Base-by-base conservation (phyloP, 2,888 invertebrate genomes). In the Zaprionus bogoriensis region DNA sequence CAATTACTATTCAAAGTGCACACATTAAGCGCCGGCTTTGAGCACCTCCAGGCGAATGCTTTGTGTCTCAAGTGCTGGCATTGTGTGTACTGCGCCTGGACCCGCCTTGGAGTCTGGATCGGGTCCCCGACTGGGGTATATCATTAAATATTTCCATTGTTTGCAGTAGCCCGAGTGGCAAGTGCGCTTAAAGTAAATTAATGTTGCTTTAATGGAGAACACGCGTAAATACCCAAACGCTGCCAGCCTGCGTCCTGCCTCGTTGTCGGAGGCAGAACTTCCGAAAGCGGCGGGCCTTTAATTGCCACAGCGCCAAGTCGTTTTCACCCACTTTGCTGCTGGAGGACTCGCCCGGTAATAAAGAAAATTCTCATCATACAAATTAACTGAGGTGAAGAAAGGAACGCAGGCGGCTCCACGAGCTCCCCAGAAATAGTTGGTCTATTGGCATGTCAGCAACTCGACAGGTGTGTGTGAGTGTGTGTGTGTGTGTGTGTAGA, bases 91-190 rank as follows among this genome's bases (percentile, higher is more conserved):
- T 32, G 12, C 5, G 12, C 30, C 12, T 32, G 32, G 3, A 3
- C 14, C 32, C 6, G 14, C 27, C 10, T 7, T 9, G 7, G 27
- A 27, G 27, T 14, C 32, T 32, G 32, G 7, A 14, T 2, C 14
- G 12, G 27, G 10, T 9, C 2, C 27, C 10, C 10, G 27, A 27
- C 27, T n/a, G 19, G 28, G 14, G 25, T 10, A 28, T 14, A 28
- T 68, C 72, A 76, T 78, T 79, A 76, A 76, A 74, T 76, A 74
- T 78, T 74, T 59, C 17, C 57, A 73, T 75, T 75, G 73, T 73
- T 73, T 65, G 22, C 7, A n/a, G 28, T n/a, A 28, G 54, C 10
- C 23, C 2, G 58, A 28, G 46, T 50, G 65, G 63, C 53, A 62
- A 59, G 50, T 53, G 64, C 48, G 67, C 62, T 78, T 63, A 63